Evolutionary conservation across 2,888 invertebrate genomes (phyloP).

Genomic region (Aproaerema taeniolella): DNA sequence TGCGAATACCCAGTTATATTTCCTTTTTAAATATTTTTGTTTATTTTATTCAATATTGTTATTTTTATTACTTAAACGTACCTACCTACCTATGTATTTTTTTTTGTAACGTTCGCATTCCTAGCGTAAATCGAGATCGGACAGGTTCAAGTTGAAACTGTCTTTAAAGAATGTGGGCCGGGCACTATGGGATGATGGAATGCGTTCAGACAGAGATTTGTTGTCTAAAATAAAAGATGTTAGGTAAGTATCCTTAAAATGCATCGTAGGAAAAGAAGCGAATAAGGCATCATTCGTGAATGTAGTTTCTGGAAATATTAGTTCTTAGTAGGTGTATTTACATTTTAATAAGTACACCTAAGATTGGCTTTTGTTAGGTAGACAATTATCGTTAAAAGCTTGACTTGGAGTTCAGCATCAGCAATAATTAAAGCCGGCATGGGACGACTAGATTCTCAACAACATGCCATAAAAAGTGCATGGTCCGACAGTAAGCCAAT

Average conservation of each 20-base stretch:
- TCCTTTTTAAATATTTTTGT: no score
- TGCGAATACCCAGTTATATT: no score
- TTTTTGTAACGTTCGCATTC: conserved; percentile 27
- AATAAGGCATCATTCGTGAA: no score
- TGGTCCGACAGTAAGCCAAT: conserved; percentile 49
- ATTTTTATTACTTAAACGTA: background rate
- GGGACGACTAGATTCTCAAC: conserved; percentile 48
- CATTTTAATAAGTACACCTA: no score
- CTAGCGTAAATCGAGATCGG: conserved; percentile 1
- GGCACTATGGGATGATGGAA: conserved; percentile 29
- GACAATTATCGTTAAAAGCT: no score
- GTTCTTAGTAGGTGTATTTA: no score
- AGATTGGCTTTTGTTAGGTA: no score
- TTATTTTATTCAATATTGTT: background rate
- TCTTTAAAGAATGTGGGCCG: conserved; percentile 36
- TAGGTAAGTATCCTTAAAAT: background rate
- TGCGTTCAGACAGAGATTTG: conserved; percentile 33
- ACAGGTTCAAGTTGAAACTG: conserved; percentile 5
- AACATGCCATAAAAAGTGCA: conserved; percentile 52
- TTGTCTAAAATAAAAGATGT: conserved; percentile 26
- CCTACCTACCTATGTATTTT: conserved; percentile 6
- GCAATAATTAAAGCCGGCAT: no score
- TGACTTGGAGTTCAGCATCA: no score
- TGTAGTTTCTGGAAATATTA: no score
- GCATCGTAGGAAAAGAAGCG: no score